These are phyloP conservation scores for Lordiphosa stackelbergi DNA, from an alignment of 1,140 invertebrate species.

Conservation along the genomic window DNA sequence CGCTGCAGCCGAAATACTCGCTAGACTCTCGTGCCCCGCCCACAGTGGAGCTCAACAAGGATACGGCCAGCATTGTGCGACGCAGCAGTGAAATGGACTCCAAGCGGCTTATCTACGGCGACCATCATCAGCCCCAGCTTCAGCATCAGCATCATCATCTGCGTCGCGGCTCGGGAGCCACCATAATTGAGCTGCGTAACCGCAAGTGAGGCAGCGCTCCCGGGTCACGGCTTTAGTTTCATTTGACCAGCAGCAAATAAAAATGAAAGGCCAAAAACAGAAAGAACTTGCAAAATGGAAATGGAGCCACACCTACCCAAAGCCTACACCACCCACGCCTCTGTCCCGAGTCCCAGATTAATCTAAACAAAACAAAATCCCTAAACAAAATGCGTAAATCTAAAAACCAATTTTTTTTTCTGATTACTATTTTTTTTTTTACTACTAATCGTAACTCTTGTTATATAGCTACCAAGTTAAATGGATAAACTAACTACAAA, in stretches of 20 bases:
- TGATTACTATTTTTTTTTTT: conserved; percentile 14
- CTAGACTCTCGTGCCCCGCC: conserved; percentile 65
- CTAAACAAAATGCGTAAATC: conserved; percentile 16
- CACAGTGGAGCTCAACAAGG: conserved; percentile 71
- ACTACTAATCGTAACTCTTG: conserved; percentile 44
- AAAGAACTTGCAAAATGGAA: background rate
- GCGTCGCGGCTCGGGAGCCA: conserved; percentile 52
- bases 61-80: conserved; percentile 77
- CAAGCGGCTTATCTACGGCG: background rate
- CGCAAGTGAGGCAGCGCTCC: conserved; percentile 38
- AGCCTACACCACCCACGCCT: background rate
- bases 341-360: background rate
- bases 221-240: conserved; percentile 68
- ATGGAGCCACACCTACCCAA: conserved; percentile 3
- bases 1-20: conserved; percentile 62
- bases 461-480: conserved; percentile 35
- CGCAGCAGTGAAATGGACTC: conserved; percentile 68
- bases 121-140: conserved; percentile 23
- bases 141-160: conserved; percentile 46
- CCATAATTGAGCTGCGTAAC: conserved; percentile 59
- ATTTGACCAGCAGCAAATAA: conserved; percentile 76
- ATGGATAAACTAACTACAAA: conserved; percentile 35
- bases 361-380: background rate
- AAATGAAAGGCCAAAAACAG: conserved; percentile 64
- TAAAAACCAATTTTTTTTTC: conserved; percentile 19